These are phyloP conservation scores for Perccottus glenii DNA, from an alignment of 2,113 vertebrate species.

Conservation along the genomic window DNA sequence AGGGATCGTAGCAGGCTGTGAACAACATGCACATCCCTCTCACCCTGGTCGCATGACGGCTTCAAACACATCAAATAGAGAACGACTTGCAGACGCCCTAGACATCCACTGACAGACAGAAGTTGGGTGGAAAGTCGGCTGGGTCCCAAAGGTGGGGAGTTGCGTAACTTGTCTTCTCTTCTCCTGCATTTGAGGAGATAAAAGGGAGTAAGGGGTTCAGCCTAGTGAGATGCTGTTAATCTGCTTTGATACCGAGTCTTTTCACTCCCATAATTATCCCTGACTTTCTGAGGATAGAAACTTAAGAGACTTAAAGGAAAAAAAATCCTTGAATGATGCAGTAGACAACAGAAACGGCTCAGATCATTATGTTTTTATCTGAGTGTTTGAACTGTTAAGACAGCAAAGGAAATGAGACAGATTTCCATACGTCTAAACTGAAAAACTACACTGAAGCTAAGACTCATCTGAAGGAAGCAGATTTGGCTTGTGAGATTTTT, in stretches of 20 bases:
- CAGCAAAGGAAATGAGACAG: conserved; percentile 55
- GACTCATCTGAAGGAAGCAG: conserved; percentile 38
- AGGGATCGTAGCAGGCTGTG: conserved; percentile 45
- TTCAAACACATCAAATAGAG: conserved; percentile 75
- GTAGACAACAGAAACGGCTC: conserved; percentile 65
- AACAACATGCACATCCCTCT: conserved; percentile 69
- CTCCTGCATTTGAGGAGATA: conserved; percentile 69
- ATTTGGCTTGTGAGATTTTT: conserved; percentile 16
- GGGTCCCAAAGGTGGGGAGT: conserved; percentile 70
- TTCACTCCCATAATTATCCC: conserved; percentile 70
- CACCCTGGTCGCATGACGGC: conserved; percentile 46
- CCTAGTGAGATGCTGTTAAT: conserved; percentile 69
- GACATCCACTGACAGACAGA: conserved; percentile 65
- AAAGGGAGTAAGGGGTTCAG: conserved; percentile 71
- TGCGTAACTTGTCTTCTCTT: conserved; percentile 70
- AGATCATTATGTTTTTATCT: conserved; percentile 66
- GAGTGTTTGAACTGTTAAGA: conserved; percentile 42
- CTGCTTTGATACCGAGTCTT: conserved; percentile 64
- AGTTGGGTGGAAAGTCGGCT: conserved; percentile 71
- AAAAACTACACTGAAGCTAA: conserved; percentile 32
- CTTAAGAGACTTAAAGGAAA: conserved; percentile 51
- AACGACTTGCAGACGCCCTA: conserved; percentile 55
- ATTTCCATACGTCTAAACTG: conserved; percentile 55
- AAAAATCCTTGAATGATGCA: conserved; percentile 47
- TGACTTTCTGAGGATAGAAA: conserved; percentile 58